A percentile compares a stretch with the other conserved stretches of the same genome.
These are phyloP conservation scores for Tamias sibiricus DNA, from an alignment of 2,113 vertebrate species.

Conservation along the genomic window DNA sequence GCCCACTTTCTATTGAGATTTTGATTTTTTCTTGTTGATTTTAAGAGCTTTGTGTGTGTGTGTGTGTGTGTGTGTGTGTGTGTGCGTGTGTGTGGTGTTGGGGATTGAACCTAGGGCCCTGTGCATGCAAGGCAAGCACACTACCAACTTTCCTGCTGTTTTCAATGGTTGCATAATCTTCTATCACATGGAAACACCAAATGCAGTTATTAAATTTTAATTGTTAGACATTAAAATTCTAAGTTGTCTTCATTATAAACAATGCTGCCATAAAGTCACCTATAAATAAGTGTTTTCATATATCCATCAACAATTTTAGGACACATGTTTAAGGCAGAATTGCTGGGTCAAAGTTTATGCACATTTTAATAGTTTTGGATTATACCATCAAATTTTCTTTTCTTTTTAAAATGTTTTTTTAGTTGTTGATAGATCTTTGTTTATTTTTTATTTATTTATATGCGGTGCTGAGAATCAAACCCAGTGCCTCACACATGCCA, in stretches of 20 bases:
- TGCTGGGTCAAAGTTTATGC: not conserved
- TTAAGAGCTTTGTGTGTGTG: too few species aligned
- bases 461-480: too few species aligned
- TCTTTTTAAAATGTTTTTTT: too few species aligned
- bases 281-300: not conserved
- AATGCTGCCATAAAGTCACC: not conserved
- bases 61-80: too few species aligned
- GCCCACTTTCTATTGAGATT: too few species aligned
- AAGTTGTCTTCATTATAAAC: not conserved
- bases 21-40: too few species aligned
- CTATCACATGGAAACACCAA: not conserved
- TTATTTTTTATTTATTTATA: too few species aligned
- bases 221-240: not conserved
- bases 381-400: not conserved
- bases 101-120: too few species aligned
- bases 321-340: not conserved
- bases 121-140: too few species aligned
- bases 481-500: too few species aligned
- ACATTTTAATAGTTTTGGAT: not conserved
- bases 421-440: too few species aligned
- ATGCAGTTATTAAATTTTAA: conserved; percentile 21
- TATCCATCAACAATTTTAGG: not conserved
- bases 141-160: not conserved
- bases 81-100: too few species aligned
- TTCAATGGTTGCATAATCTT: not conserved